Evolutionary conservation across 1,140 invertebrate genomes (phyloP).

Genomic region (Paraescarpia echinospica): DNA sequence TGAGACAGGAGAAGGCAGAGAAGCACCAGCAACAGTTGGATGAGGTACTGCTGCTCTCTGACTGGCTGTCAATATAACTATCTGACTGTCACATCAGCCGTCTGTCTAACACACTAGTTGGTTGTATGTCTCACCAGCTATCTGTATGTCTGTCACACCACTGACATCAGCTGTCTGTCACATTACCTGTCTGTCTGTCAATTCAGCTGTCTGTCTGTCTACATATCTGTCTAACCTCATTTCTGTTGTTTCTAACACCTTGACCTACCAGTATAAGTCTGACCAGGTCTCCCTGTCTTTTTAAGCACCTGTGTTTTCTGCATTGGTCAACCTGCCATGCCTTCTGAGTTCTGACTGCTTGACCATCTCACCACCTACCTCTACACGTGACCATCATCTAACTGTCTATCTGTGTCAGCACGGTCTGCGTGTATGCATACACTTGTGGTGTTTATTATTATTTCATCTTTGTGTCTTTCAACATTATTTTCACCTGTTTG

Average conservation of each 20-base stretch:
- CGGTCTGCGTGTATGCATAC: background rate
- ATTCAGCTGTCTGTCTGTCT: too few species aligned
- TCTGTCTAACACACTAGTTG: background rate
- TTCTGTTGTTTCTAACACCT: too few species aligned
- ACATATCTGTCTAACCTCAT: too few species aligned
- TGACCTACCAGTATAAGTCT: too few species aligned
- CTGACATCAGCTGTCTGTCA: background rate
- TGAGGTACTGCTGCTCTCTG: constrained; percentile 39
- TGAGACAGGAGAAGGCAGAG: constrained; percentile 53
- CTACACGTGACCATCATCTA: background rate
- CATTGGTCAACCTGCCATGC: background rate
- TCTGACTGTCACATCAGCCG: background rate
- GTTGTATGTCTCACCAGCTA: background rate
- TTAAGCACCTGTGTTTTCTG: background rate
- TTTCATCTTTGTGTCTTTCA: background rate
- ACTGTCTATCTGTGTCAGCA: background rate
- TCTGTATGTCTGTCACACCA: background rate
- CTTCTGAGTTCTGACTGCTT: background rate
- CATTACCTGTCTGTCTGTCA: background rate
- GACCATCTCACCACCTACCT: too few species aligned
- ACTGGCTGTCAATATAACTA: background rate
- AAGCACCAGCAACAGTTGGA: constrained; percentile 50
- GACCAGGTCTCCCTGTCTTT: background rate
- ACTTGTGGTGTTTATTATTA: background rate
- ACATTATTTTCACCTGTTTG: background rate